Percentiles rank a stretch among this genome's conserved stretches.
phyloP scores from a whole-genome alignment of 2,113 vertebrate species.

The Procavia capensis region DNA sequence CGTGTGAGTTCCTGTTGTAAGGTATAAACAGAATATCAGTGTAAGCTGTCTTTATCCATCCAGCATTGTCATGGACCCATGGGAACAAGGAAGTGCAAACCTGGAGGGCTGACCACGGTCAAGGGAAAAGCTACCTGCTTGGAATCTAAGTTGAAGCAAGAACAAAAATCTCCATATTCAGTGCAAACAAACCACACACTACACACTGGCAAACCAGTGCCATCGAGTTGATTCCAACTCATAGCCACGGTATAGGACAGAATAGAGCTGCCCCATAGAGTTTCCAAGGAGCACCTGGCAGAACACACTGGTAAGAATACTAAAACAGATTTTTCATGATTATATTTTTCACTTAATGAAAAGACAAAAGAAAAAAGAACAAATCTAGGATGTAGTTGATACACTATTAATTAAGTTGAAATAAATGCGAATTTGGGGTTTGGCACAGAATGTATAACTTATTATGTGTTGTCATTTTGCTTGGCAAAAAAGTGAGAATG shows the following conservation, averaged over 20 bases:
- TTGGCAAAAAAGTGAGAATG: conserved; percentile 40
- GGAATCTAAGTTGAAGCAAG: neutral
- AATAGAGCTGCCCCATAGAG: too few relatives aligned
- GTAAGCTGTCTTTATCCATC: neutral
- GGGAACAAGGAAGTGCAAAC: neutral
- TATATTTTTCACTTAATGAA: neutral
- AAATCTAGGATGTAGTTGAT: neutral
- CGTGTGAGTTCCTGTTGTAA: neutral
- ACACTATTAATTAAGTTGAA: neutral
- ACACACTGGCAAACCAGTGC: too few relatives aligned
- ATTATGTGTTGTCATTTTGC: neutral
- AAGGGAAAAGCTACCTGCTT: neutral
- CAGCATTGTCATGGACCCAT: neutral
- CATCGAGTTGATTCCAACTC: too few relatives aligned
- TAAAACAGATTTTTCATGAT: neutral
- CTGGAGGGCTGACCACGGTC: neutral
- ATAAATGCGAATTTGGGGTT: neutral
- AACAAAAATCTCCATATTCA: neutral
- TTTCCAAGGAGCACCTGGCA: too few relatives aligned
- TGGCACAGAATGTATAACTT: neutral
- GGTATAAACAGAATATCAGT: neutral
- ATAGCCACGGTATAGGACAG: too few relatives aligned
- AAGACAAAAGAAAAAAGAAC: conserved; percentile 51
- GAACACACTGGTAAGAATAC: neutral
- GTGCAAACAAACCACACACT: neutral